Base-by-base conservation (phyloP, 2,888 invertebrate genomes). In the Sicus ferrugineus region DNA sequence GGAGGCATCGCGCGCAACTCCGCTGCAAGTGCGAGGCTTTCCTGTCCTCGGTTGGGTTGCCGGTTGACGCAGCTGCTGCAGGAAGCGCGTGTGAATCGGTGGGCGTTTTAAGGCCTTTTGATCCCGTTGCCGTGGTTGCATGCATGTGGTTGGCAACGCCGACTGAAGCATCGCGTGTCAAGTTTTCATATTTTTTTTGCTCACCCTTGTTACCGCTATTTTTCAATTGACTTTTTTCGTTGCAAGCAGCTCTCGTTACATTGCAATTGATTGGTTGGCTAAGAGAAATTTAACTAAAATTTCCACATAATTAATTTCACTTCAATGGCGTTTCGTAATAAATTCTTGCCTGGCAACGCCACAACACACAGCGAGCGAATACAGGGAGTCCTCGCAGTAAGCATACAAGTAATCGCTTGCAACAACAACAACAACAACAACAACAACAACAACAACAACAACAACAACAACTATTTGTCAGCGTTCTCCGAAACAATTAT, bases 91-190 rank as follows among this genome's bases (percentile, higher is more conserved):
- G 65, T 54, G 67, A 58, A 67, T 30, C n/a, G 31, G 67, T 67
- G 48, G 67, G 67, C 46, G 67, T 67, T 67, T n/a, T 59, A 59
- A 16, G 58, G 67, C 58, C 67, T 59, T 67, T 67, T 67, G 59
- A 67, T 59, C 67, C 59, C 48, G 34, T 48, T 67, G 59, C 46
- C 31, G 56, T 66, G 50, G 50, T 66, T 66, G 56, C 58, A 46
- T 65, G 48, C n/a, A 16, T 62, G 62, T 21, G 26, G 64, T 23
- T 64, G 64, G 50, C 52, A 52, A 52, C 42, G 46, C 30, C 42
- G 31, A 34, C 58, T 9, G 30, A 54, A n/a, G 54, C 65, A 31
- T 65, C 54, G 65, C 65, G 65, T 65, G 65, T 54, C 65, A 54
- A 65, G 65, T 65, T 54, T 65, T 54, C 28, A 52, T 65, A 52